These are phyloP conservation scores for Xestia sexstrigata DNA, from an alignment of 2,888 invertebrate genomes.

Conservation along the genomic window DNA sequence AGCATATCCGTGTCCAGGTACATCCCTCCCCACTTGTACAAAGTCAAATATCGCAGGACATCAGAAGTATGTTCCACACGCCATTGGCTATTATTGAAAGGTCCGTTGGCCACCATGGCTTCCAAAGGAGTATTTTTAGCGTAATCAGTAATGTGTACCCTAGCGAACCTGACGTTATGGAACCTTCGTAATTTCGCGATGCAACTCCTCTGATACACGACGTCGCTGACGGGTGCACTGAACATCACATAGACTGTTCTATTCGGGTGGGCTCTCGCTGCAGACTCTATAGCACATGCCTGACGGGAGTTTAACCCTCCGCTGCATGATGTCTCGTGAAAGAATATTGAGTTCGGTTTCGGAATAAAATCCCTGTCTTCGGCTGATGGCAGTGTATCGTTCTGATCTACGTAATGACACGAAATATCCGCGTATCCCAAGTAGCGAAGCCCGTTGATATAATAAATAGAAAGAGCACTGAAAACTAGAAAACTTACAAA, in stretches of 20 bases:
- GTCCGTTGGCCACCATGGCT: slow-evolving; percentile 86
- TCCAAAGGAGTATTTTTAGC: slow-evolving; percentile 90
- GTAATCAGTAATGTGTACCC: slow-evolving; percentile 76
- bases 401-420: slow-evolving; percentile 51
- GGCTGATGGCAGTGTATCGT: slow-evolving; percentile 67
- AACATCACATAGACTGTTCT: slow-evolving; percentile 87
- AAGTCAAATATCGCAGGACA: slow-evolving; percentile 91
- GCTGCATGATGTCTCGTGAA: slow-evolving; percentile 92
- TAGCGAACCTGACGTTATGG: slow-evolving; percentile 53
- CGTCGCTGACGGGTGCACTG: slow-evolving; percentile 36
- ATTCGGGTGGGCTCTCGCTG: slow-evolving; percentile 91
- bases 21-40: slow-evolving; percentile 94
- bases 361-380: slow-evolving; percentile 66
- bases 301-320: slow-evolving; percentile 89
- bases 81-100: slow-evolving; percentile 89
- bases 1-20: slow-evolving; percentile 95
- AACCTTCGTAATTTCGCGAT: slow-evolving; percentile 42
- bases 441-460: not conserved
- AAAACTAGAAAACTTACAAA: slow-evolving; percentile 34
- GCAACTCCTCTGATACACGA: slow-evolving; percentile 37
- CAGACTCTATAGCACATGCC: slow-evolving; percentile 92
- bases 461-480: slow-evolving; percentile 36
- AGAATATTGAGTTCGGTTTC: slow-evolving; percentile 90
- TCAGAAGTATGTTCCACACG: slow-evolving; percentile 90
- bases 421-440: slow-evolving; percentile 18